Evolutionary conservation across 2,797 vertebrate genomes (phyloP), one percentile per base, ranked within the genome.

Genomic region (Neosilurus mollespiculum): DNA sequence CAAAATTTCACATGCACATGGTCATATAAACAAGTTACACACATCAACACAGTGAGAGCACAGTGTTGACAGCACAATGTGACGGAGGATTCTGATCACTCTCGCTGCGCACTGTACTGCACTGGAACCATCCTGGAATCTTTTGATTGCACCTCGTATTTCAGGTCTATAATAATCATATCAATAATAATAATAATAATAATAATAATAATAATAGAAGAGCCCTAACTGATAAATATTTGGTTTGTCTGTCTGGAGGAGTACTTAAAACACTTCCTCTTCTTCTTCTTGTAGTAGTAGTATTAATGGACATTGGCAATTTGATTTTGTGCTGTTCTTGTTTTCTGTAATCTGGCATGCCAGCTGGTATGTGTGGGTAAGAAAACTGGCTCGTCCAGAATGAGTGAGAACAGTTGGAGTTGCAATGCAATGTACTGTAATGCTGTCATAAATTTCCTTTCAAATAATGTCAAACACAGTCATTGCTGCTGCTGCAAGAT

Each of bases 361-460:
- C 78, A 80, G 64, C 78, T 80, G 78, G 78, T 80, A 80, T 80
- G 51, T 66, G 78, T 80, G 78, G 78, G 78, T 80, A 67, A 67
- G 64, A 78, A 78, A 26, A 54, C 49, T 80, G 64, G 49, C 78
- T 80, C 24, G 30, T 80, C 16, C 64, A 37, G 62, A 80, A 66
- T 67, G 78, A 26, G 78, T 80, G 78, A 80, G 78, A 78, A 64
- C 59, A 80, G 24, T 80, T 80, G 78, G 78, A 80, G 24, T 34
- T 56, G 51, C 51, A 67, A 14, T 67, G 51, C 51, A 67, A 37
- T 80, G 62, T 66, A 66, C 59, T 78, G 34, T 64, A 78, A 78
- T 64, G 22, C 61, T 64, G 34, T 64, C 61, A 64, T 26, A 66
- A 26, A 80, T 30, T 22, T 34, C 49, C 49, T 67, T 9, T 56